A percentile compares a stretch with the other conserved stretches of the same genome.
phyloP scores from a whole-genome alignment of 1,140 invertebrate species.

The Centruroides sculpturatus region DNA sequence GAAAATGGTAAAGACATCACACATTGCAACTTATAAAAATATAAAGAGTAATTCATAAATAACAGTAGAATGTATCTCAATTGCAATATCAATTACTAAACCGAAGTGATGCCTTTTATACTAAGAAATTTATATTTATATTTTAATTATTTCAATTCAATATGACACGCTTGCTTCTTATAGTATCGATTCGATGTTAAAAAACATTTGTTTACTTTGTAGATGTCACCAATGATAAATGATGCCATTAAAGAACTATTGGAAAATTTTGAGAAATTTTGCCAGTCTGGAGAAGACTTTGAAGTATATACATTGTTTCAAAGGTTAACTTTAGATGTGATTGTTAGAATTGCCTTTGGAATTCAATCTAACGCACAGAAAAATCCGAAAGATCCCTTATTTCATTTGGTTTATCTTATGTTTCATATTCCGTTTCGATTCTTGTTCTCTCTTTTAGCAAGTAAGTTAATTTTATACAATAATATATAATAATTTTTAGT shows the following conservation, averaged over 20 bases:
- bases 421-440: conserved; percentile 4
- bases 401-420: conserved; percentile 7
- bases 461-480: background rate
- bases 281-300: conserved; percentile 14
- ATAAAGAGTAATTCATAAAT: too few species aligned
- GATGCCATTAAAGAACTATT: conserved; percentile 21
- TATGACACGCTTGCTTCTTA: too few species aligned
- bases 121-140: too few species aligned
- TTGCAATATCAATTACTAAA: too few species aligned
- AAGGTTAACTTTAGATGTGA: conserved; percentile 36
- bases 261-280: conserved; percentile 17
- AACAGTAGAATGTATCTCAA: too few species aligned
- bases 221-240: conserved; percentile 27
- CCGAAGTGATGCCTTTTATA: too few species aligned
- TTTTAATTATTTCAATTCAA: background rate
- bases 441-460: background rate
- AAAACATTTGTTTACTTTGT: background rate
- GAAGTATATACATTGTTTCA: conserved; percentile 26
- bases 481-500: too few species aligned
- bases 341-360: conserved; percentile 34
- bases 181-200: too few species aligned
- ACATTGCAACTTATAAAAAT: too few species aligned
- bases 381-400: conserved; percentile 7
- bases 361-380: conserved; percentile 17
- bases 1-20: conserved; percentile 18